Evolutionary conservation across 2,797 vertebrate species (phyloP).

Genomic region (Serranus cabrilla): DNA sequence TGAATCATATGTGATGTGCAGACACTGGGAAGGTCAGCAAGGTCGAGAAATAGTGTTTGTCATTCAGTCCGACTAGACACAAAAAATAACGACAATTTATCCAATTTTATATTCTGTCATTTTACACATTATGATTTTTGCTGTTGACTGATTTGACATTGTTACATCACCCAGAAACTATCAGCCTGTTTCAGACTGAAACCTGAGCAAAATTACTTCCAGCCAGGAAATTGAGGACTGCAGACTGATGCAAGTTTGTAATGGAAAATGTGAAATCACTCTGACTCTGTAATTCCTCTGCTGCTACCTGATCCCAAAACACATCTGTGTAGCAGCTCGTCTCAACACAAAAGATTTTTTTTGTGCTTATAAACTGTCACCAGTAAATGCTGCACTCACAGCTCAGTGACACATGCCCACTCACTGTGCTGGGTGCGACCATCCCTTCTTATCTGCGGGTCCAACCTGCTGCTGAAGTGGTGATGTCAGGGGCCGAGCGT

Average conservation of each 20-base stretch:
- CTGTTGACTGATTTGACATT: constrained; percentile 1
- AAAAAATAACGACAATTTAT: not conserved
- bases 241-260: constrained; percentile 1
- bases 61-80: not conserved
- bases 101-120: not conserved
- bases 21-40: not conserved
- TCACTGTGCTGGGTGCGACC: constrained; percentile 21
- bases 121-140: constrained; percentile 4
- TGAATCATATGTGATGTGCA: constrained; percentile 28
- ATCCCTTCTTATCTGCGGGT: constrained; percentile 3
- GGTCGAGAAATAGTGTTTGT: not conserved
- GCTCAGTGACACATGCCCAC: constrained; percentile 5
- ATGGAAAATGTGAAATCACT: constrained; percentile 36
- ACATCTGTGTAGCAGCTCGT: constrained; percentile 18
- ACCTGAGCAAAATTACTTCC: not conserved
- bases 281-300: constrained; percentile 9
- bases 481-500: constrained; percentile 29
- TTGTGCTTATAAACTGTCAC: constrained; percentile 9
- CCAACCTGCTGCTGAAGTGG: constrained; percentile 31
- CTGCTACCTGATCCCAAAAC: constrained; percentile 6
- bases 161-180: not conserved
- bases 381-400: constrained; percentile 8
- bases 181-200: constrained; percentile 11
- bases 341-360: not conserved
- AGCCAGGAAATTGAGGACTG: constrained; percentile 14